Evolutionary conservation across 1,140 invertebrate genomes (phyloP).

Genomic region (Trichoplusia ni): DNA sequence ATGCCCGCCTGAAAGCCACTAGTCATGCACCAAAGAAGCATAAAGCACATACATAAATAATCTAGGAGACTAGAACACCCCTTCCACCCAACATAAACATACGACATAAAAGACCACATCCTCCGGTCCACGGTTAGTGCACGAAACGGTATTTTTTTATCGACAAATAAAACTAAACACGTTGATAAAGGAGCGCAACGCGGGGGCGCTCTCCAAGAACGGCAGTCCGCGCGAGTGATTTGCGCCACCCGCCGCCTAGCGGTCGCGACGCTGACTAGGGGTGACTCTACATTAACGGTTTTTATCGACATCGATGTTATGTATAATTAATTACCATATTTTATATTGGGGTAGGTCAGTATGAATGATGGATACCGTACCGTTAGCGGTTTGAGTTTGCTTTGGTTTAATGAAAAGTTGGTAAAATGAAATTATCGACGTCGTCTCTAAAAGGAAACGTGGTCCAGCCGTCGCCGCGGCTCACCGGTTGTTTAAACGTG

Average conservation of each 20-base stretch:
- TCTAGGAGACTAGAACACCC: background rate
- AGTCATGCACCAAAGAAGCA: background rate
- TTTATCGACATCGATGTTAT: slow-evolving; percentile 60
- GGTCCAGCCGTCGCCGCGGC: background rate
- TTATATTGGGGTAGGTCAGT: slow-evolving; percentile 8
- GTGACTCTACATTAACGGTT: slow-evolving; percentile 41
- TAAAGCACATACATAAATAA: background rate
- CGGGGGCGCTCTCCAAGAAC: slow-evolving; percentile 61
- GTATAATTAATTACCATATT: slow-evolving; percentile 14
- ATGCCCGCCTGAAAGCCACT: background rate
- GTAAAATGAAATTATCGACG: background rate
- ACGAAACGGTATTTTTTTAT: slow-evolving; percentile 40
- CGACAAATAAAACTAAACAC: slow-evolving; percentile 54
- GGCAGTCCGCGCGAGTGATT: slow-evolving; percentile 79
- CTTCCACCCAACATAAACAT: slow-evolving; percentile 17
- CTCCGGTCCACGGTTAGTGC: slow-evolving; percentile 16
- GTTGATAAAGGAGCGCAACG: slow-evolving; percentile 45
- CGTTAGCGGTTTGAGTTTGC: background rate
- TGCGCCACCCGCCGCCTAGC: slow-evolving; percentile 71
- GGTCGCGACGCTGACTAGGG: slow-evolving; percentile 68
- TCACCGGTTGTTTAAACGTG: slow-evolving; percentile 26
- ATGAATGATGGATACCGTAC: background rate
- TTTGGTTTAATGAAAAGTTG: background rate
- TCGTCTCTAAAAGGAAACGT: background rate
- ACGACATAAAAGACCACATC: slow-evolving; percentile 24